phyloP scores from a whole-genome alignment of 2,113 vertebrate genomes.

The Montifringilla adamsi region DNA sequence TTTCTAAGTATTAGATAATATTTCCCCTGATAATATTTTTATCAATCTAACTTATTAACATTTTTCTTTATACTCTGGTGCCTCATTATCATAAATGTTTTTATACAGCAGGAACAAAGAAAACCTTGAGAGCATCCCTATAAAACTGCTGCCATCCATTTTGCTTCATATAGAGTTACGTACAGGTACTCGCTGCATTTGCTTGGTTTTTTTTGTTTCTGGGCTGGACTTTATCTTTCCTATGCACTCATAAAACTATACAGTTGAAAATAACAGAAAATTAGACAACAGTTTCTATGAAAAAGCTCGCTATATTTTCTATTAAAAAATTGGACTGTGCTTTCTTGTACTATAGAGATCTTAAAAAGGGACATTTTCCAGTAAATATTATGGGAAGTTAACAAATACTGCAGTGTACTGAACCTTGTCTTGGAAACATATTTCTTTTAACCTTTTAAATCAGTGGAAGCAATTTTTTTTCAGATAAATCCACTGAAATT shows the following conservation, averaged over 20 bases:
- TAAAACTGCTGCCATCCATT: not conserved
- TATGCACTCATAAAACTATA: not conserved
- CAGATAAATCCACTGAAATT: not conserved
- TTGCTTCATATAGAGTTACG: not conserved
- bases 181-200: not conserved
- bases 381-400: not conserved
- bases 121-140: not conserved
- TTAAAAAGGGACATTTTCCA: not conserved
- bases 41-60: not conserved
- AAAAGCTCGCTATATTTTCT: not conserved
- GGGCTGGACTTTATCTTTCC: not conserved
- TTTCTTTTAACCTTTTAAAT: not conserved
- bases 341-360: not conserved
- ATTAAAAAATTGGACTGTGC: not conserved
- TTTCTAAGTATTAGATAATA: not conserved
- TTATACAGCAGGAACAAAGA: not conserved
- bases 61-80: not conserved
- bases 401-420: not conserved
- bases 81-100: not conserved
- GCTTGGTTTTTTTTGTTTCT: not conserved
- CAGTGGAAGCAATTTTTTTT: not conserved
- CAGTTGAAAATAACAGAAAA: not conserved
- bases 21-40: not conserved
- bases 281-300: not conserved
- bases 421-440: not conserved